These are phyloP conservation scores for Argynnis bischoffii DNA, from an alignment of 2,888 invertebrate species.

Conservation along the genomic window DNA sequence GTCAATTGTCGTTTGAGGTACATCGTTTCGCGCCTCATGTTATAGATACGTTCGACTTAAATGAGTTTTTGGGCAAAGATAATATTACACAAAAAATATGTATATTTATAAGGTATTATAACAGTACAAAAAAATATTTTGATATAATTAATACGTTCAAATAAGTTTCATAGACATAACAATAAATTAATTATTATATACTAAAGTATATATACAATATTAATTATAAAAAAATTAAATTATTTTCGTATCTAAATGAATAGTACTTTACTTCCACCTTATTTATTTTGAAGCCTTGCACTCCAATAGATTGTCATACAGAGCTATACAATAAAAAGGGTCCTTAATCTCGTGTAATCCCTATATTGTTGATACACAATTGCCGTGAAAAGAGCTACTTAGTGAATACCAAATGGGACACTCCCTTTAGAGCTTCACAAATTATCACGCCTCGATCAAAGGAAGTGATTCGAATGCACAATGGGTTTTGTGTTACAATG, in stretches of 20 bases:
- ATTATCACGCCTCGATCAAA: slow-evolving; percentile 75
- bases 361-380: slow-evolving; percentile 70
- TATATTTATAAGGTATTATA: background rate
- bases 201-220: background rate
- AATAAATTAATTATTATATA: slow-evolving; percentile 1
- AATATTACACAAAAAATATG: background rate
- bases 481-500: slow-evolving; percentile 67
- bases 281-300: slow-evolving; percentile 51
- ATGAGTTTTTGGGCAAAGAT: slow-evolving; percentile 25
- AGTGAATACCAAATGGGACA: slow-evolving; percentile 52
- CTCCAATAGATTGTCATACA: slow-evolving; percentile 44
- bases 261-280: slow-evolving; percentile 49
- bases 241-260: slow-evolving; percentile 7
- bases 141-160: no score
- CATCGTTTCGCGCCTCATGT: slow-evolving; percentile 37
- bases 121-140: background rate
- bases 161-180: slow-evolving; percentile 1
- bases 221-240: background rate
- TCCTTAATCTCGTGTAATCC: slow-evolving; percentile 68
- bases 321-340: slow-evolving; percentile 55
- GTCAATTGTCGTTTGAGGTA: slow-evolving; percentile 35
- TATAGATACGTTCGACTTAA: slow-evolving; percentile 39
- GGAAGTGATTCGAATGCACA: slow-evolving; percentile 59
- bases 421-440: slow-evolving; percentile 50
- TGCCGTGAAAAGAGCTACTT: slow-evolving; percentile 77